These are phyloP conservation scores for Bos indicus DNA, from an alignment of 2,113 vertebrate genomes.

Conservation along the genomic window DNA sequence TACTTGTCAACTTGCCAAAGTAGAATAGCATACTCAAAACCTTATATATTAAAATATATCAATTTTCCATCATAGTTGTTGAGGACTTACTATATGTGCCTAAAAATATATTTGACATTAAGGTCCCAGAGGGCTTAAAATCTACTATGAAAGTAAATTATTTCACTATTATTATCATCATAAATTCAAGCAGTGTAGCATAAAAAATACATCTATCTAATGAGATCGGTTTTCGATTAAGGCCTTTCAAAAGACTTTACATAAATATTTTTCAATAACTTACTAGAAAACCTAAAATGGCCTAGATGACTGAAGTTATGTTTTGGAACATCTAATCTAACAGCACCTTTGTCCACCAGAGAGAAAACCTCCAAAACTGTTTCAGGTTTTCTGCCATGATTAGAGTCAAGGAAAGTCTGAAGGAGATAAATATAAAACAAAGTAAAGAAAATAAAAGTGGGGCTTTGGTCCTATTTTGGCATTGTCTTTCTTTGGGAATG, in stretches of 20 bases:
- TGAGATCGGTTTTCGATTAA: neutral
- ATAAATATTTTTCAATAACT: slow-evolving; percentile 2
- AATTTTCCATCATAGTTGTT: neutral
- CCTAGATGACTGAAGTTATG: neutral
- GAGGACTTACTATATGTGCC: neutral
- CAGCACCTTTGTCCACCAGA: neutral
- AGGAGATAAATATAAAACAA: neutral
- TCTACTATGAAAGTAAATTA: neutral
- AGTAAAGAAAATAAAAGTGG: neutral
- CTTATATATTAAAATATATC: neutral
- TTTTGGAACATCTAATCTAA: neutral
- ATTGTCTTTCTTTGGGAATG: neutral
- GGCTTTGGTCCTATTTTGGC: neutral
- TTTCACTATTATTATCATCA: neutral
- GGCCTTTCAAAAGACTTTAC: neutral
- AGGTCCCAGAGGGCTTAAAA: neutral
- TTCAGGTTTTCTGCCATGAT: neutral
- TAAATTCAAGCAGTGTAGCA: neutral
- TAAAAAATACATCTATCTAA: neutral
- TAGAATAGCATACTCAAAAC: neutral
- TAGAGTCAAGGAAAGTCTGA: neutral
- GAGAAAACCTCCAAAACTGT: neutral
- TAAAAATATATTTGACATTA: neutral
- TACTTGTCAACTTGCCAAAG: slow-evolving; percentile 3
- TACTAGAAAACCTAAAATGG: neutral